Conservation (phyloP, 2,113 vertebrate genomes). For the Tonatia bakeri region DNA sequence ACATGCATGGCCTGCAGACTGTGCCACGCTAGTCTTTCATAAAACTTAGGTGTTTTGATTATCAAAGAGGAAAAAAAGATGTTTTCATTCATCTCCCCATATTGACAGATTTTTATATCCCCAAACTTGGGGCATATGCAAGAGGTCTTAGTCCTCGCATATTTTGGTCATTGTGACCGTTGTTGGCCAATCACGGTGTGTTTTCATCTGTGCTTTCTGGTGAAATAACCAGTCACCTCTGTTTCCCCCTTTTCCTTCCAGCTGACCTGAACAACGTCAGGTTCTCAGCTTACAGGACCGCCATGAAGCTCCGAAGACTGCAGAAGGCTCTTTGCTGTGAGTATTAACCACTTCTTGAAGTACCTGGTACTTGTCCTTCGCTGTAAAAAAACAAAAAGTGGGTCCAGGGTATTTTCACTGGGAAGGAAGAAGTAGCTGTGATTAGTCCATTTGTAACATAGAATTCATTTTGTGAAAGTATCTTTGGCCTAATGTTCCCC, state of each 20-base stretch:
- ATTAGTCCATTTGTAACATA: not conserved
- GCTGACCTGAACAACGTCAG: slow-evolving; percentile 98
- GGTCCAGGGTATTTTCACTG: not conserved
- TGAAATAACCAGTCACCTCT: slow-evolving; percentile 63
- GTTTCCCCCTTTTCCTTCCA: slow-evolving; percentile 65
- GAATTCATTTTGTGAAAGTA: not conserved
- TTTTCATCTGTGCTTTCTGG: slow-evolving; percentile 31
- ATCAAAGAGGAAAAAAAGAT: not conserved
- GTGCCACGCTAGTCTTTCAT: not conserved
- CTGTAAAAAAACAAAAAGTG: not conserved
- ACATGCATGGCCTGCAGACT: not conserved
- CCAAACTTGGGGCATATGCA: not conserved
- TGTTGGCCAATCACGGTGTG: not conserved
- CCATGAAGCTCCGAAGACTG: slow-evolving; percentile 97
- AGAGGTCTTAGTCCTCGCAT: not conserved
- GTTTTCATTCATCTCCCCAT: not conserved
- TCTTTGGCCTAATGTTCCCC: not conserved
- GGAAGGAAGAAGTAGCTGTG: not conserved
- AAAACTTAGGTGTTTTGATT: not conserved
- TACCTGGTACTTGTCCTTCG: not conserved
- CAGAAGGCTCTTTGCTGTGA: slow-evolving; percentile 99
- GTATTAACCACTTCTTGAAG: slow-evolving; percentile 70
- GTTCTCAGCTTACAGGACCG: slow-evolving; percentile 97
- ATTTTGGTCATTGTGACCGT: not conserved
- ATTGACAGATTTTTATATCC: slow-evolving; percentile 11